Base-by-base conservation (phyloP, 2,888 invertebrate species). In the Marasmarcha lunaedactyla region DNA sequence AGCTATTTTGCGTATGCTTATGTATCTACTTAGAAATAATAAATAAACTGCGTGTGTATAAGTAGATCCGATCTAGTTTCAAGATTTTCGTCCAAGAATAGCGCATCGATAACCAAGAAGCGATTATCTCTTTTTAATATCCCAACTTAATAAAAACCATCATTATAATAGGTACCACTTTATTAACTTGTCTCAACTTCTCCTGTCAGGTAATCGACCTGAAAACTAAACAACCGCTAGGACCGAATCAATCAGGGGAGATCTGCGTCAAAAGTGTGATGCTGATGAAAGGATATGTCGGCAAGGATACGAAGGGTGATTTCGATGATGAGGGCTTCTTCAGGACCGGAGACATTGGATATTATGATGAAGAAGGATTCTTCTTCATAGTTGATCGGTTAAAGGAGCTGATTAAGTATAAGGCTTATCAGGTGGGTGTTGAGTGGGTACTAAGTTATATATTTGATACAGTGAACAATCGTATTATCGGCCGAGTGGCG, bases 231-330 rank as follows among this genome's bases (percentile, higher is more conserved):
- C 69, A 84, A 50, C 52, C 84, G 0, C 50, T 92, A 35, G 90
- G 90, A 0, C 84, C 89, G 0, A 84, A 89, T 48, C 59, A 90
- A 55, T 79, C 85, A 14, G 96, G 96, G 0, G 96, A 97, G 63
- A 69, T 95, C 0, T 93, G 92, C 54, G 87, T 92, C 13, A 91
- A 91, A 56, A 92, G 94, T 0, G 86, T 88, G 5, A 64, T 88
- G 38, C 71, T 92, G 3, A 94, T 93, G 90, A 90, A 91, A 54
- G 94, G 95, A 0, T 97, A 97, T 58, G 81, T 90, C 13, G 71
- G 69, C 0, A 58, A 47, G 12, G 53, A 55, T 1, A 49, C 39
- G 0, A 44, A 46, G 0, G 87, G 86, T 45, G 90, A 92, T 57
- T 92, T 86, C 46, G 88, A 95, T 50, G 89, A 92, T 1, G 95